Evolutionary conservation across 2,888 invertebrate species (phyloP).

Genomic region (Watsonalla binaria): DNA sequence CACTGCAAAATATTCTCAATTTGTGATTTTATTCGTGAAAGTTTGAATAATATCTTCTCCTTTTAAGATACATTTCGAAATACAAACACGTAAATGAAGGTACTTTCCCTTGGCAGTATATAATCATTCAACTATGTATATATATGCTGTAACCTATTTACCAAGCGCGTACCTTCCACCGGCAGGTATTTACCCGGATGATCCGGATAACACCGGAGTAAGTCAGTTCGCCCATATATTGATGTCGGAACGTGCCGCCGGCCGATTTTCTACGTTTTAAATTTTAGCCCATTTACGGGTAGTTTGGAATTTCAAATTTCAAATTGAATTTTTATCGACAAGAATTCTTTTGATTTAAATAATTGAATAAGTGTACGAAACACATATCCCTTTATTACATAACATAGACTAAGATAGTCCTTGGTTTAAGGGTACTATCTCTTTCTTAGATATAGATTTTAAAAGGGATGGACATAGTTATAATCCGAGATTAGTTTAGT

Average conservation of each 20-base stretch:
- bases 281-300: neutral
- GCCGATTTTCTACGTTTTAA: conserved; percentile 13
- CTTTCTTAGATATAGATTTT: no score
- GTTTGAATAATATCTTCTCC: no score
- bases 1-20: no score
- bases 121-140: neutral
- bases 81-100: neutral
- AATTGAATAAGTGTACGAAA: no score
- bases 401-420: no score
- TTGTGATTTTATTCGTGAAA: no score
- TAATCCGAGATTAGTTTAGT: no score
- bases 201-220: conserved; percentile 36
- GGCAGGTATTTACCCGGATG: conserved; percentile 24
- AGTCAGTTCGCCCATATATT: conserved; percentile 39
- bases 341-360: no score
- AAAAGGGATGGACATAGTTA: no score
- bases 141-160: conserved; percentile 1
- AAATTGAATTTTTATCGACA: neutral
- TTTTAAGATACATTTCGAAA: neutral
- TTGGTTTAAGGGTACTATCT: no score
- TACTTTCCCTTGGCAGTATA: no score
- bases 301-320: neutral
- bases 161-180: conserved; percentile 4
- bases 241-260: conserved; percentile 9
- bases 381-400: no score